Conservation (phyloP, 2,888 invertebrate species). For the Bibio marci region DNA sequence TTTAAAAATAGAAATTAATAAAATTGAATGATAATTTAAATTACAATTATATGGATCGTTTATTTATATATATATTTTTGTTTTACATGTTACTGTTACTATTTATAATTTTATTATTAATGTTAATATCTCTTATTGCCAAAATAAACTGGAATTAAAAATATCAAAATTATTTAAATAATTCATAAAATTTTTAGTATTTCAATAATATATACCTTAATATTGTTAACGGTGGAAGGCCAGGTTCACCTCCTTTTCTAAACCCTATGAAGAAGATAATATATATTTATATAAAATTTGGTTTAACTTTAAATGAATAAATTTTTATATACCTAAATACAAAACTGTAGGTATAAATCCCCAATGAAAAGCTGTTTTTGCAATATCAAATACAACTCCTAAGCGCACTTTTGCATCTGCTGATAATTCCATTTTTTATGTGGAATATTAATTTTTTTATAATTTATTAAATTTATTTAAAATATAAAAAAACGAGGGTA, state of each 20-base stretch:
- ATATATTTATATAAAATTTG: not conserved
- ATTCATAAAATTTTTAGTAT: slow-evolving; percentile 7
- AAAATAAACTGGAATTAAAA: slow-evolving; percentile 16
- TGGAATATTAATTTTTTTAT: too few relatives aligned
- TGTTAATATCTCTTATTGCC: slow-evolving; percentile 19
- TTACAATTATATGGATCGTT: too few relatives aligned
- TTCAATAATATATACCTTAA: slow-evolving; percentile 31
- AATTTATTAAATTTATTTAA: too few relatives aligned
- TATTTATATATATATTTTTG: too few relatives aligned
- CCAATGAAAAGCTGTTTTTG: slow-evolving; percentile 47
- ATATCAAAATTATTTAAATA: not conserved
- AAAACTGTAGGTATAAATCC: slow-evolving; percentile 51
- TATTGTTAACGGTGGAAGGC: slow-evolving; percentile 42
- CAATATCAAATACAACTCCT: slow-evolving; percentile 36
- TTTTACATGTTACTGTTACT: not conserved
- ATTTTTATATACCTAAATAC: slow-evolving; percentile 39
- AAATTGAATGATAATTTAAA: not conserved
- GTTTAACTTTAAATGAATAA: slow-evolving; percentile 1
- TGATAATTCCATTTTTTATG: slow-evolving; percentile 22
- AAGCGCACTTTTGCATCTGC: slow-evolving; percentile 44
- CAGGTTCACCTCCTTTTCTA: slow-evolving; percentile 47
- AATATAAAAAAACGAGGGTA: too few relatives aligned
- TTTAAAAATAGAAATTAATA: not conserved
- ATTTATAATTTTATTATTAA: not conserved
- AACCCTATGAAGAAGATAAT: slow-evolving; percentile 34